Evolutionary conservation across 2,797 vertebrate species (phyloP).

Genomic region (Myiotriccus ornatus): DNA sequence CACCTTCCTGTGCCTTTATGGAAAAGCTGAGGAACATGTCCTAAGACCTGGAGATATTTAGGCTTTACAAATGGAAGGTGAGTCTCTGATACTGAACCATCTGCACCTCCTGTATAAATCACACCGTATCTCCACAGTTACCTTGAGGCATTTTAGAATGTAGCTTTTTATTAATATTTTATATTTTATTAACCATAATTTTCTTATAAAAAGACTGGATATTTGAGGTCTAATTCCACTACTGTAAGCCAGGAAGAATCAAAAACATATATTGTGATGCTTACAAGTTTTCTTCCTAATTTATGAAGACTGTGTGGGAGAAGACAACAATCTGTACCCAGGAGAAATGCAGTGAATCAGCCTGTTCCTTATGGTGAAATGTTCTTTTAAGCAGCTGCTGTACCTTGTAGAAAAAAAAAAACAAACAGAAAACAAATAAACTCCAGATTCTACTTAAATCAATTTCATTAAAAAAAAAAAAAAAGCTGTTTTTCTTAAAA

Average conservation of each 20-base stretch:
- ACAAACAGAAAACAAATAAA: background rate
- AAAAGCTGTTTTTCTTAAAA: background rate
- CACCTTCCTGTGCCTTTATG: background rate
- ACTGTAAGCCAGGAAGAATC: background rate
- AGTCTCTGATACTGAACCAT: background rate
- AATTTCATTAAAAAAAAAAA: background rate
- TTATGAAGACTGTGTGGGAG: constrained; percentile 57
- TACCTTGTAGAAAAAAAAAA: constrained; percentile 4
- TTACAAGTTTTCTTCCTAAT: constrained; percentile 45
- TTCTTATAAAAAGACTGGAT: background rate
- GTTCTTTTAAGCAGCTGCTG: constrained; percentile 48
- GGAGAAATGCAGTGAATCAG: constrained; percentile 61
- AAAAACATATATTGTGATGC: background rate
- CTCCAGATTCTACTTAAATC: constrained; percentile 4
- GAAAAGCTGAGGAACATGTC: background rate
- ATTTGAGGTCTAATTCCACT: background rate
- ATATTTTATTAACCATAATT: background rate
- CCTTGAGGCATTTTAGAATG: background rate
- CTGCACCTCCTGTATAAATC: background rate
- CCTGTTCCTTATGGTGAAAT: constrained; percentile 56
- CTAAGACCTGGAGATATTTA: background rate
- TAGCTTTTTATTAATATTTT: background rate
- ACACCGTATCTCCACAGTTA: background rate
- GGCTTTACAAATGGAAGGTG: background rate
- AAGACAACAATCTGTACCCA: constrained; percentile 62